These are phyloP conservation scores for Myodes glareolus DNA, from an alignment of 2,113 vertebrate genomes.

Conservation along the genomic window DNA sequence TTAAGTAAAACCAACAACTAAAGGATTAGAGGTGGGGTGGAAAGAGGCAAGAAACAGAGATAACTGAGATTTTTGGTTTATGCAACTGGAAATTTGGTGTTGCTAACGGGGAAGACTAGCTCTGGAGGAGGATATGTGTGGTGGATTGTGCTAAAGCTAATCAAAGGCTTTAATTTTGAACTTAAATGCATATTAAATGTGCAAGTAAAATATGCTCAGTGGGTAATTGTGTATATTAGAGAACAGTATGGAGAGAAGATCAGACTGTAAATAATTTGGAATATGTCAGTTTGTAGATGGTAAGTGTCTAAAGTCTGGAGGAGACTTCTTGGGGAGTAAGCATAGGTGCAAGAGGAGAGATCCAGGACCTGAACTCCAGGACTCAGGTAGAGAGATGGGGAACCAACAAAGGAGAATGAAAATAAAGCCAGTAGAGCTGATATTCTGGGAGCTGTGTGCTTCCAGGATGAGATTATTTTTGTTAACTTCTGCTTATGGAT, in stretches of 20 bases:
- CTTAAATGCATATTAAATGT: neutral
- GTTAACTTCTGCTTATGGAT: neutral
- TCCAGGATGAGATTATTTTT: neutral
- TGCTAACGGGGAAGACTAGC: neutral
- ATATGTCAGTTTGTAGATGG: neutral
- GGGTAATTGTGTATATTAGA: neutral
- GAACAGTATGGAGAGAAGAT: neutral
- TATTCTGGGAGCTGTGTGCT: neutral
- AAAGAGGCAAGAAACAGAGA: neutral
- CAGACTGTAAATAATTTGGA: neutral
- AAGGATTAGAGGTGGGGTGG: neutral
- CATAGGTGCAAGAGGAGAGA: neutral
- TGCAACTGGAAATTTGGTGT: neutral
- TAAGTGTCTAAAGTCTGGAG: neutral
- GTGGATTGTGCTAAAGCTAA: neutral
- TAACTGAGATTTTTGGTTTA: neutral
- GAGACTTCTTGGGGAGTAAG: neutral
- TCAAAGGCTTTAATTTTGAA: neutral
- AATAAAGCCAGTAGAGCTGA: neutral
- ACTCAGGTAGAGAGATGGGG: neutral
- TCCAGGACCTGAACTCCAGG: neutral
- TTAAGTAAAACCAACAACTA: constrained; percentile 15
- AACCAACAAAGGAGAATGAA: neutral
- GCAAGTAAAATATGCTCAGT: neutral
- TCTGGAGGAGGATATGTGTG: neutral